These are phyloP conservation scores for Graphium colonna DNA, from an alignment of 2,888 invertebrate species.

Conservation along the genomic window DNA sequence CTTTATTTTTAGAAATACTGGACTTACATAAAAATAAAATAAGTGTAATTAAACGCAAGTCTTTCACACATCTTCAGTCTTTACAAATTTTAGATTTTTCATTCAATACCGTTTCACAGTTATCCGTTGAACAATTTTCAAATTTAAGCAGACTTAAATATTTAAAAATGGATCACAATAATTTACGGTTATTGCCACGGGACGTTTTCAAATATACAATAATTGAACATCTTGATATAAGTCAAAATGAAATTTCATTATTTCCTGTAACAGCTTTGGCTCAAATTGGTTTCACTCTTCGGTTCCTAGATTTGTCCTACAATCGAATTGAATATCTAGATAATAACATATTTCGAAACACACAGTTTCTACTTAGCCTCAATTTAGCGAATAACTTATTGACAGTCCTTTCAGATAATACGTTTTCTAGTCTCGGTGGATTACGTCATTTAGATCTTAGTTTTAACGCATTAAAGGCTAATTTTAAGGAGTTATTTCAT, in stretches of 20 bases:
- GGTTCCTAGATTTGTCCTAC: conserved; percentile 87
- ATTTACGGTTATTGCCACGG: conserved; percentile 85
- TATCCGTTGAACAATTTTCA: conserved; percentile 90
- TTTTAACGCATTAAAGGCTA: conserved; percentile 89
- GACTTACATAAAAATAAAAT: conserved; percentile 88
- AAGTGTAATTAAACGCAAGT: conserved; percentile 84
- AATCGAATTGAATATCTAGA: conserved; percentile 93
- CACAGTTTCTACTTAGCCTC: conserved; percentile 87
- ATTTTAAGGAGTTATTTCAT: conserved; percentile 92
- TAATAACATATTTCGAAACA: conserved; percentile 91
- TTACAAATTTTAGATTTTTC: conserved; percentile 90
- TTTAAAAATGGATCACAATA: conserved; percentile 86
- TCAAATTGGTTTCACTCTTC: conserved; percentile 88
- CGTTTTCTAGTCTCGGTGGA: conserved; percentile 89
- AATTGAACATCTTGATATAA: conserved; percentile 89
- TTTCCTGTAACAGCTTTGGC: conserved; percentile 89
- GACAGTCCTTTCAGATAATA: conserved; percentile 92
- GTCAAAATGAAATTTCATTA: conserved; percentile 87
- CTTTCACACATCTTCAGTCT: conserved; percentile 87
- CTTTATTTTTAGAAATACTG: conserved; percentile 85
- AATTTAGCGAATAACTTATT: conserved; percentile 90
- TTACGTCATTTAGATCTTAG: conserved; percentile 90
- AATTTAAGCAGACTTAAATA: conserved; percentile 87
- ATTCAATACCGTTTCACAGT: conserved; percentile 86
- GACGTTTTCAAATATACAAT: conserved; percentile 90